These are phyloP conservation scores for Agrochola lota DNA, from an alignment of 2,888 invertebrate genomes.

Conservation along the genomic window DNA sequence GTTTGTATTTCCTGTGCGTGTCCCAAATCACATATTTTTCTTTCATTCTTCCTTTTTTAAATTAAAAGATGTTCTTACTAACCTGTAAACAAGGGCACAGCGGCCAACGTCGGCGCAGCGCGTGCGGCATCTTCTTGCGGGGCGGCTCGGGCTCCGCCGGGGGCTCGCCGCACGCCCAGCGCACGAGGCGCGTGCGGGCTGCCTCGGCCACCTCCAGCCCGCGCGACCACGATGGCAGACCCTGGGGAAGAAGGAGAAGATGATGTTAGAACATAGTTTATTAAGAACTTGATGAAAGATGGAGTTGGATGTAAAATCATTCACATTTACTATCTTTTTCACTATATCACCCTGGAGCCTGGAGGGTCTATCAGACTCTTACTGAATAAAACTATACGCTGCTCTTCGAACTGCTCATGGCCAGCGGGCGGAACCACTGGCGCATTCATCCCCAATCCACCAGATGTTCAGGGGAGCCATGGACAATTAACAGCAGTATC, in stretches of 20 bases:
- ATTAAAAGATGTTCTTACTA: slow-evolving; percentile 33
- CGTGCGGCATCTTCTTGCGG: slow-evolving; percentile 94
- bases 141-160: slow-evolving; percentile 90
- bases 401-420: neutral
- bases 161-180: slow-evolving; percentile 91
- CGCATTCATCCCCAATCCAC: neutral
- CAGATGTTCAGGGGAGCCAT: neutral
- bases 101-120: slow-evolving; percentile 92
- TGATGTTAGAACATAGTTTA: neutral
- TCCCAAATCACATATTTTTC: too few species aligned
- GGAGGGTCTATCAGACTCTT: neutral
- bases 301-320: neutral
- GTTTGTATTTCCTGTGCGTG: neutral
- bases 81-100: slow-evolving; percentile 96
- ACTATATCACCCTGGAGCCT: too few species aligned
- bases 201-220: slow-evolving; percentile 91
- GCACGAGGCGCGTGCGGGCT: slow-evolving; percentile 92
- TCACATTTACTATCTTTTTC: too few species aligned
- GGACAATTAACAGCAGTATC: too few species aligned
- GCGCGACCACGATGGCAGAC: slow-evolving; percentile 93
- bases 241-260: slow-evolving; percentile 86
- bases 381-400: neutral
- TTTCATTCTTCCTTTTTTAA: neutral
- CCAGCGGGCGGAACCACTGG: neutral
- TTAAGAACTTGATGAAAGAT: neutral